These are phyloP conservation scores for Chaetura pelagica DNA, from an alignment of 2,113 vertebrate species.

Conservation along the genomic window DNA sequence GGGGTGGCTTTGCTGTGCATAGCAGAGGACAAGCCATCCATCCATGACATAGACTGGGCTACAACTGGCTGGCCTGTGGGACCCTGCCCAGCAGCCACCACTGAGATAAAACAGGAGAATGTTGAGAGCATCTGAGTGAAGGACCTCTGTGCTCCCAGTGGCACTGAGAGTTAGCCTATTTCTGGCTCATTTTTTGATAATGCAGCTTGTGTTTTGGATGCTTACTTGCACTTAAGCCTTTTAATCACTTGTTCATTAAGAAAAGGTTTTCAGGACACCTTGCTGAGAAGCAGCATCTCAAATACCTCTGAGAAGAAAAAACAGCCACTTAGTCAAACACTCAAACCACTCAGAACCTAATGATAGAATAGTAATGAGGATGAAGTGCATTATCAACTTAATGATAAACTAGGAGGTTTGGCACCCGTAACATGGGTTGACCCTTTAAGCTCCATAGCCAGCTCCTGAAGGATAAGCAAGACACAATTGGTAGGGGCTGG, in stretches of 20 bases:
- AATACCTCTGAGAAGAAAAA: slow-evolving; percentile 47
- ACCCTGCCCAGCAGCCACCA: not conserved
- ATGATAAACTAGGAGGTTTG: slow-evolving; percentile 53
- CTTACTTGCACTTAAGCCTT: slow-evolving; percentile 60
- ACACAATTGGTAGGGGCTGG: not conserved
- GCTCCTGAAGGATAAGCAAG: slow-evolving; percentile 5
- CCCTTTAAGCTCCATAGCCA: not conserved
- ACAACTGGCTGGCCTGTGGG: not conserved
- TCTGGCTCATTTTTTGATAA: slow-evolving; percentile 42
- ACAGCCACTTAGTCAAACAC: slow-evolving; percentile 55
- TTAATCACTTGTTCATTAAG: slow-evolving; percentile 74
- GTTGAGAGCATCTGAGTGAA: not conserved
- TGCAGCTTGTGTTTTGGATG: slow-evolving; percentile 56
- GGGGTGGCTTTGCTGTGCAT: not conserved
- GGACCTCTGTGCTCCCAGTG: not conserved
- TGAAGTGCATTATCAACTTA: slow-evolving; percentile 63
- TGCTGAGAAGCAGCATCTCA: slow-evolving; percentile 65
- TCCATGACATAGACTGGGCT: rapidly evolving
- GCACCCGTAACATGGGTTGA: not conserved
- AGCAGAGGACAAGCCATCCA: not conserved
- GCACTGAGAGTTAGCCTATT: not conserved
- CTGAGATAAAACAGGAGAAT: not conserved
- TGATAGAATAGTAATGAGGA: slow-evolving; percentile 67
- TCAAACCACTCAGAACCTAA: slow-evolving; percentile 62
- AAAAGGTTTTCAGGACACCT: slow-evolving; percentile 66